Percentiles rank a stretch among this genome's conserved stretches.
These are phyloP conservation scores for Hemibagrus guttatus DNA, from an alignment of 2,797 vertebrate genomes.

Conservation along the genomic window DNA sequence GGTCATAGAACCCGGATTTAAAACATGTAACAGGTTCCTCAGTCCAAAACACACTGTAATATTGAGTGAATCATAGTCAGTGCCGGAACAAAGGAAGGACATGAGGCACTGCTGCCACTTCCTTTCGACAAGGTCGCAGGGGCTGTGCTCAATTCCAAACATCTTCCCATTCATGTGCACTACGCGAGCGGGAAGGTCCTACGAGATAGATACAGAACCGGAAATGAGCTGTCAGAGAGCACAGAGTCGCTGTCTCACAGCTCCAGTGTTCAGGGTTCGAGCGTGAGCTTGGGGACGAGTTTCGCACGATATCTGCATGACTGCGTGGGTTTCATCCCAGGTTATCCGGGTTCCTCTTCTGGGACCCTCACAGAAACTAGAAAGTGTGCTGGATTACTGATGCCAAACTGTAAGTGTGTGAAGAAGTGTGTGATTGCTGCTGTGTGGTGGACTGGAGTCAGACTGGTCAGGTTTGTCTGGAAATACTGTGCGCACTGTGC, in stretches of 20 bases:
- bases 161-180: background rate
- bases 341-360: background rate
- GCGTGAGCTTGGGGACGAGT: background rate
- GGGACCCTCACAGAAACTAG: background rate
- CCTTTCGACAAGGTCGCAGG: slow-evolving; percentile 59
- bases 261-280: background rate
- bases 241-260: background rate
- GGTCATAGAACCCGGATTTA: background rate
- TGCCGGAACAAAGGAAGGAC: slow-evolving; percentile 57
- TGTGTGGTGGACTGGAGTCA: background rate
- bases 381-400: background rate
- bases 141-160: background rate
- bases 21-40: background rate
- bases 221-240: background rate
- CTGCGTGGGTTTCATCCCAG: background rate
- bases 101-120: slow-evolving; percentile 49
- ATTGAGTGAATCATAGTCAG: slow-evolving; percentile 47
- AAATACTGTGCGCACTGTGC: background rate
- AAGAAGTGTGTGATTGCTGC: background rate
- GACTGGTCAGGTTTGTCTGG: too few relatives aligned
- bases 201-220: background rate
- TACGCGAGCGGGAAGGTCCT: too few relatives aligned
- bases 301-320: too few relatives aligned
- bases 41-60: slow-evolving; percentile 52
- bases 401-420: background rate